Evolutionary conservation across 2,113 vertebrate species (phyloP), one percentile per base, ranked within the genome.

Genomic region (Dipodomys ordii): DNA sequence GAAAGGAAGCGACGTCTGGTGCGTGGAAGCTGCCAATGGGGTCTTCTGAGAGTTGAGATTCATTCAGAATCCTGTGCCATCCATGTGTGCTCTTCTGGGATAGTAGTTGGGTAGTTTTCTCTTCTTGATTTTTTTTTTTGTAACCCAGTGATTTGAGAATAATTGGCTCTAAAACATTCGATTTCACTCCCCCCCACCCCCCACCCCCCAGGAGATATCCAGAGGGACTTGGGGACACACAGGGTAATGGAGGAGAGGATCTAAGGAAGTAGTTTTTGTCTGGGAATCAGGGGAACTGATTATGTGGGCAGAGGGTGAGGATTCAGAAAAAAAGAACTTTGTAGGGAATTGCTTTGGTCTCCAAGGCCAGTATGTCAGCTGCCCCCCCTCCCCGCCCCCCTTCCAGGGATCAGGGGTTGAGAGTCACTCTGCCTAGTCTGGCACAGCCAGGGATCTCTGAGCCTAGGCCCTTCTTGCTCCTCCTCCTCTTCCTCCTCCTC

Each of bases 401-500:
- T 57, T 57, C 27, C 60, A 30, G 15, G 53, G 87, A n/a, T 62
- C 39, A 72, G 74, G 80, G 67, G 64, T 15, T 23, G 83, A 91
- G 86, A 90, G 39, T 12, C 79, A 84, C 49, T 57, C 30, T 30
- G 49, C 69, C 53, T 44, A 57, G 46, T 8, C 72, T n/a, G 77
- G 87, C 83, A 39, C 25, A 90, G 67, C 28, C 35, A 71, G 72
- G 74, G 44, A 30, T 91, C 83, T 87, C 77, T 32, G 69, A 77
- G n/a, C n/a, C 27, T 49, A 28, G 72, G 72, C 87, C 65, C 76
- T 90, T 73, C 88, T 83, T 79, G 82, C 68, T 91, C 78, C 53
- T 87, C 88, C 32, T 94, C 93, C 91, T 94, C 95, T 96, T 96
- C 81, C 93, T 94, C 95, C 96, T 96, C 81, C 93, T 95, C 93